These are phyloP conservation scores for Silurus meridionalis DNA, from an alignment of 2,113 vertebrate species.

Conservation along the genomic window DNA sequence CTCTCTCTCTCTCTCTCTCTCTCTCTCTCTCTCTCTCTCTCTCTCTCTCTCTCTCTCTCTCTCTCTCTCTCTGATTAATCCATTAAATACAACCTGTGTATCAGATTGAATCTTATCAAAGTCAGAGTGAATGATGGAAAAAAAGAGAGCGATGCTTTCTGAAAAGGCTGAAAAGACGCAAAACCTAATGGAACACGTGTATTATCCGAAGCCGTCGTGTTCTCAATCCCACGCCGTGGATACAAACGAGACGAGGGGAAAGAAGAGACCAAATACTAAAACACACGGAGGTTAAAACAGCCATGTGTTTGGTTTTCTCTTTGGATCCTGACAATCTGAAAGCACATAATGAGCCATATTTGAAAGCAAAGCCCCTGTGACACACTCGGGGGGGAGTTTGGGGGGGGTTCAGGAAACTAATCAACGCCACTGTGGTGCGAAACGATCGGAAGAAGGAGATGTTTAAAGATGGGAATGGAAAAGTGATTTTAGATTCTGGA, in stretches of 20 bases:
- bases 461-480: background rate
- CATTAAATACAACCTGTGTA: slow-evolving; percentile 4
- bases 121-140: slow-evolving; percentile 39
- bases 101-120: slow-evolving; percentile 22
- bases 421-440: background rate
- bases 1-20: background rate
- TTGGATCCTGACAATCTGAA: background rate
- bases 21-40: background rate
- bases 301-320: background rate
- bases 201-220: slow-evolving; percentile 14
- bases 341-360: background rate
- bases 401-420: background rate
- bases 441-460: background rate
- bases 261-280: background rate
- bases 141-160: slow-evolving; percentile 27
- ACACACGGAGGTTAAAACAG: background rate
- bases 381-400: too few species aligned
- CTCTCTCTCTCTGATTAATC: slow-evolving; percentile 7
- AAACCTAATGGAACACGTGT: slow-evolving; percentile 42
- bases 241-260: background rate
- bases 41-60: slow-evolving; percentile 5
- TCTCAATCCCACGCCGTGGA: background rate
- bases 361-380: background rate
- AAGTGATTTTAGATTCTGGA: background rate
- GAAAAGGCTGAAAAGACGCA: slow-evolving; percentile 42